Evolutionary conservation across 2,113 vertebrate genomes (phyloP).

Genomic region (Hippocampus guttulatus): DNA sequence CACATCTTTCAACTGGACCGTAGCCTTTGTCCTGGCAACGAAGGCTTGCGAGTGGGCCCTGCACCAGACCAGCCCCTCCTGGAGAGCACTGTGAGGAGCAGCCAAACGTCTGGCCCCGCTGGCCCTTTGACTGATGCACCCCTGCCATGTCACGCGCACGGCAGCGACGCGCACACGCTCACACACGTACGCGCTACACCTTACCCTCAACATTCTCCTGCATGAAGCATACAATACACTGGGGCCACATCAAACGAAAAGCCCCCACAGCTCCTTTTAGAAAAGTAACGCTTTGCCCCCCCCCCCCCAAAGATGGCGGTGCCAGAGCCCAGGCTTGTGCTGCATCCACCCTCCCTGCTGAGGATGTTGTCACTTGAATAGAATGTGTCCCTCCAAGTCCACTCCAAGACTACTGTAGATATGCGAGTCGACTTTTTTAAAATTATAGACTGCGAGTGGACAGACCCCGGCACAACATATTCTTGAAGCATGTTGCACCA

Average conservation of each 20-base stretch:
- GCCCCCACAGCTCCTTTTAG: constrained; percentile 63
- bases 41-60: constrained; percentile 67
- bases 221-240: constrained; percentile 66
- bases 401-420: constrained; percentile 27
- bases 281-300: constrained; percentile 62
- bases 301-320: constrained; percentile 57
- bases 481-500: not conserved
- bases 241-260: constrained; percentile 72
- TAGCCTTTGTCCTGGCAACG: constrained; percentile 70
- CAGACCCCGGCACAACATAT: not conserved
- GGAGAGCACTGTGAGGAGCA: constrained; percentile 75
- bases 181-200: constrained; percentile 58
- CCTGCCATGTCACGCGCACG: constrained; percentile 72
- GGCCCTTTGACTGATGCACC: constrained; percentile 77
- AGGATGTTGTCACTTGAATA: constrained; percentile 46
- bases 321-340: constrained; percentile 50
- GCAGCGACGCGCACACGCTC: constrained; percentile 39
- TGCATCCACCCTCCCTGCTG: constrained; percentile 49
- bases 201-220: constrained; percentile 68
- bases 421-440: not conserved
- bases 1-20: constrained; percentile 77
- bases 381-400: constrained; percentile 23
- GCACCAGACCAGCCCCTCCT: constrained; percentile 76
- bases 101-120: constrained; percentile 72
- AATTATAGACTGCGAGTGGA: not conserved